Evolutionary conservation across 2,888 invertebrate species (phyloP).

Genomic region (Hyles lineata): DNA sequence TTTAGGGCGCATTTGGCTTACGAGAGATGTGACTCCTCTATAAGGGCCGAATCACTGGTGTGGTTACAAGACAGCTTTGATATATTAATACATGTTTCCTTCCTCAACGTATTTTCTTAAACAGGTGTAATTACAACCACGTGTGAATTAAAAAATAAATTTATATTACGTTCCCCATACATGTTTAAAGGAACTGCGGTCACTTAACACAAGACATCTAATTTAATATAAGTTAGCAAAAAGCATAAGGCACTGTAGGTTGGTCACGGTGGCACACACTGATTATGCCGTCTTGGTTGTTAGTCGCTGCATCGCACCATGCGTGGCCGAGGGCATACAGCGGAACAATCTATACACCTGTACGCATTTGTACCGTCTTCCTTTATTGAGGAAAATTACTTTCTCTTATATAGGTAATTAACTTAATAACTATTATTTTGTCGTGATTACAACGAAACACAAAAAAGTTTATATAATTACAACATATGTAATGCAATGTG

Average conservation of each 20-base stretch:
- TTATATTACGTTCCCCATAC: too few species aligned
- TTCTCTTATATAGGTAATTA: not conserved
- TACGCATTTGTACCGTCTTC: not conserved
- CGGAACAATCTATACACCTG: slow-evolving; percentile 38
- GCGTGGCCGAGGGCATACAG: slow-evolving; percentile 35
- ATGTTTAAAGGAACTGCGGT: slow-evolving; percentile 54
- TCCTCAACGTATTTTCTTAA: too few species aligned
- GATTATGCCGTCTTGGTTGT: slow-evolving; percentile 51
- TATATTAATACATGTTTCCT: too few species aligned
- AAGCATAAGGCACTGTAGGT: slow-evolving; percentile 62
- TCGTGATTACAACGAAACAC: too few species aligned
- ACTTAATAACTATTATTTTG: not conserved
- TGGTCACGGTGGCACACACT: slow-evolving; percentile 62
- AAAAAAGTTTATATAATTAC: too few species aligned
- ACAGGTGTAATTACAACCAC: too few species aligned
- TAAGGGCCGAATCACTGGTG: too few species aligned
- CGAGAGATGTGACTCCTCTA: not conserved
- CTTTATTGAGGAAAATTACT: not conserved
- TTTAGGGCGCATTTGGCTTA: not conserved
- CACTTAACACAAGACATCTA: slow-evolving; percentile 44
- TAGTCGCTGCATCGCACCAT: slow-evolving; percentile 50
- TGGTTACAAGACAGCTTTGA: too few species aligned
- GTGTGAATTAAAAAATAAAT: too few species aligned
- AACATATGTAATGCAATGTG: too few species aligned
- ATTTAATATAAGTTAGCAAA: slow-evolving; percentile 40